Evolutionary conservation across 2,113 vertebrate genomes (phyloP).

Genomic region (Hemichromis elongatus): DNA sequence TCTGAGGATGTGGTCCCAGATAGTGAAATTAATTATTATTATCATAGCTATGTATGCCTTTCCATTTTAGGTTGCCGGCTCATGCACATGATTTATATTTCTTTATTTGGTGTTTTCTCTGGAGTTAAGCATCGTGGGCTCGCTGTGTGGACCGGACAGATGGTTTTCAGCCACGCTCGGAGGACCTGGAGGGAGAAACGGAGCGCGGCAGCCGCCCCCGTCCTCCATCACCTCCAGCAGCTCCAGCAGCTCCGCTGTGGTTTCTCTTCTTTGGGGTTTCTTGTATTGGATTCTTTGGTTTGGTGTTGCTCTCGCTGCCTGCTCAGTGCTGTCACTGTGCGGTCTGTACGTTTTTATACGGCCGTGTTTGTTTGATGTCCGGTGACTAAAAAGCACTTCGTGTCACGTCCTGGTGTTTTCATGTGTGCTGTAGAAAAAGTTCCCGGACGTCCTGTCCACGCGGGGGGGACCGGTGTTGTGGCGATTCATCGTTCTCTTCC

Average conservation of each 20-base stretch:
- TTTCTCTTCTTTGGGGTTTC: background rate
- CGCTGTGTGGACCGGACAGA: constrained; percentile 45
- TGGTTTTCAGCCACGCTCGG: constrained; percentile 49
- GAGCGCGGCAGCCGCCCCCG: background rate
- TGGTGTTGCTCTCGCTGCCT: background rate
- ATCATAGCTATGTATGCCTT: background rate
- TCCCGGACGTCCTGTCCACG: background rate
- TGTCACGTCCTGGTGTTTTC: background rate
- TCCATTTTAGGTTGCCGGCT: background rate
- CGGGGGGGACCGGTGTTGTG: background rate
- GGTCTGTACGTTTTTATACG: background rate
- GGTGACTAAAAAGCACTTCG: background rate
- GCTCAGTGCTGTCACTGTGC: background rate
- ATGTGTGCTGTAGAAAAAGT: background rate
- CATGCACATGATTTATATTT: background rate
- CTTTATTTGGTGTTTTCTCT: constrained; percentile 25
- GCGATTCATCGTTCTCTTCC: background rate
- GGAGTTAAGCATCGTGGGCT: constrained; percentile 38
- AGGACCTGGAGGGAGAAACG: constrained; percentile 41
- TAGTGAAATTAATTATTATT: no score
- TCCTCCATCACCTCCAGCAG: background rate
- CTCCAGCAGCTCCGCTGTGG: background rate
- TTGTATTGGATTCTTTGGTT: background rate
- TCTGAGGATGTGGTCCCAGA: no score
- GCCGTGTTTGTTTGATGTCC: background rate